Base-by-base conservation (phyloP, 2,797 vertebrate genomes). In the Leucoraja ocellata region DNA sequence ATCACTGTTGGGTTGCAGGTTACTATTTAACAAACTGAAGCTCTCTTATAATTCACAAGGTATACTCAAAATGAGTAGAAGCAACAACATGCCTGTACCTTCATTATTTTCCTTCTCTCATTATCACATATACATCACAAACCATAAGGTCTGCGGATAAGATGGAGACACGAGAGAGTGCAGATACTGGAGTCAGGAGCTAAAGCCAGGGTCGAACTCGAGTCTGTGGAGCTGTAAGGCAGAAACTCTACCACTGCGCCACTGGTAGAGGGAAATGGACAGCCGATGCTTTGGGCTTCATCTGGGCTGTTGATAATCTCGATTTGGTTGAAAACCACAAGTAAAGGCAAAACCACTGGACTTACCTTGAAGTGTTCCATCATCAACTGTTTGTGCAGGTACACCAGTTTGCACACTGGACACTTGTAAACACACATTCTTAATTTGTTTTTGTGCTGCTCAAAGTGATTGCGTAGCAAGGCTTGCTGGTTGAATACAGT, bases 361-460 rank as follows among this genome's bases (percentile, higher is more conserved):
- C 97, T 93, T 94, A 99, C 99, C 98, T 99, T 99, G 94, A 99
- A 98, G 0, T 99, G 99, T 90, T 98, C 97, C 97, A 99, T 97
- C 93, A 99, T 95, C 94, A 97, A 96, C 18, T 97, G 97, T 94
- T 99, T 99, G 95, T 99, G 98, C 95, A 97, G 96, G 94, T 98
- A 99, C 58, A 99, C 96, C 0, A 97, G 96, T 61, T 97, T 97
- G 95, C 99, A 99, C 95, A 98, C 98, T 0, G 98, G 98, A 96
- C 99, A 99, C 95, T 99, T 99, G 95, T 99, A 99, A 25, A 99
- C 97, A 93, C 97, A 97, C 28, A 97, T 97, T 80, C 98, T 95
- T 32, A 97, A 95, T 94, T 97, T 97, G 94, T 94, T 97, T 95
- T 96, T 96, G 36, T 98, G 97, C 95, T 99, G 97, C 93, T 98